These are phyloP conservation scores for Pollicipes pollicipes DNA, from an alignment of 1,140 invertebrate genomes.

Conservation along the genomic window DNA sequence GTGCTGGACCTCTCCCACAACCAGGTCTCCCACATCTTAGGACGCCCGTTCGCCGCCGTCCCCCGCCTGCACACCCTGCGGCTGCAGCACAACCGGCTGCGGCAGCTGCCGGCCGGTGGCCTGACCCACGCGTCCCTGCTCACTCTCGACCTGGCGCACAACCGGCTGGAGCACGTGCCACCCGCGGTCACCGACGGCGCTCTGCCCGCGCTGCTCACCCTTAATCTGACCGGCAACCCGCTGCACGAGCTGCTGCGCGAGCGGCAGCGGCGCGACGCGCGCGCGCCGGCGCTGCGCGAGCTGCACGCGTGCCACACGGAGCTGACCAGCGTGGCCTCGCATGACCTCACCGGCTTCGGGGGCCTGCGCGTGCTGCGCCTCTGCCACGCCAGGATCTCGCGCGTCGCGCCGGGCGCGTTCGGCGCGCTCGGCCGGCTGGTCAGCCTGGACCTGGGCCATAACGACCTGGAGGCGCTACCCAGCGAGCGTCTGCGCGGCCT, in stretches of 20 bases:
- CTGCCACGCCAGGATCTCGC: slow-evolving; percentile 50
- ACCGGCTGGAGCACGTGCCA: not conserved
- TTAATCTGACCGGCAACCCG: slow-evolving; percentile 51
- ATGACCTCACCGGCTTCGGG: slow-evolving; percentile 72
- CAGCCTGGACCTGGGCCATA: slow-evolving; percentile 65
- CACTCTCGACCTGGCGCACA: slow-evolving; percentile 33
- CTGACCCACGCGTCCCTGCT: not conserved
- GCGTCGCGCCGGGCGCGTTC: slow-evolving; percentile 69
- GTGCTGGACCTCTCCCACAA: not conserved
- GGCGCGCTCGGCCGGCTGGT: slow-evolving; percentile 49
- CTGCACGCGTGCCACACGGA: slow-evolving; percentile 51
- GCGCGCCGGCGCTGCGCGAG: slow-evolving; percentile 40
- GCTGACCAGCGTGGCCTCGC: slow-evolving; percentile 61
- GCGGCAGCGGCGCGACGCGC: slow-evolving; percentile 38
- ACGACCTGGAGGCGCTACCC: slow-evolving; percentile 64
- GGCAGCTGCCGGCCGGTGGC: not conserved
- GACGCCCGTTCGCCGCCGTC: not conserved
- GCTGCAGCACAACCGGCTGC: not conserved
- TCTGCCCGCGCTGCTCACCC: slow-evolving; percentile 44
- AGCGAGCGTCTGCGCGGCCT: slow-evolving; percentile 66
- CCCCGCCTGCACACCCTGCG: not conserved
- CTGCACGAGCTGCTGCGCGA: slow-evolving; percentile 34
- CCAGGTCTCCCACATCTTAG: not conserved
- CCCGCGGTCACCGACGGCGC: not conserved
- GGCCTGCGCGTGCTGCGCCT: slow-evolving; percentile 53